Percentiles rank a stretch among this genome's conserved stretches.
Conservation (phyloP, 2,888 invertebrate genomes). For the Labia minor region DNA sequence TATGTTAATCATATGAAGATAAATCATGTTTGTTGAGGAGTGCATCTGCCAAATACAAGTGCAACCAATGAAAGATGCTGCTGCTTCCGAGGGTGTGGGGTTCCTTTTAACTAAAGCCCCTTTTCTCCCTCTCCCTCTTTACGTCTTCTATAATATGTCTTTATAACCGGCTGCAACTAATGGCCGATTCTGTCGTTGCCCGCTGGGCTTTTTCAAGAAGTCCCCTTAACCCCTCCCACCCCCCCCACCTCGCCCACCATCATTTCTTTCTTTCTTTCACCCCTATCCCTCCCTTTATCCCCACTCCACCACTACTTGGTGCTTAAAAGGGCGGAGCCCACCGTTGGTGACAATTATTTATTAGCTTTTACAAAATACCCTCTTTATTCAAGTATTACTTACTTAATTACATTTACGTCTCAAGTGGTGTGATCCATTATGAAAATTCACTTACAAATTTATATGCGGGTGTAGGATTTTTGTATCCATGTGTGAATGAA, state of each 20-base stretch:
- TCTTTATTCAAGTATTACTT: conserved; percentile 1
- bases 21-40: background rate
- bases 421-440: too few relatives aligned
- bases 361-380: background rate
- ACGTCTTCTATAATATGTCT: background rate
- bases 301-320: background rate
- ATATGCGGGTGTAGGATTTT: too few relatives aligned
- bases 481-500: too few relatives aligned
- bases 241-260: background rate
- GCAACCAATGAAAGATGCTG: conserved; percentile 1
- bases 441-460: too few relatives aligned
- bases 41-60: conserved; percentile 2
- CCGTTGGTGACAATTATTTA: background rate
- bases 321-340: conserved; percentile 2
- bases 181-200: conserved; percentile 13
- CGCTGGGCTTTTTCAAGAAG: conserved; percentile 7
- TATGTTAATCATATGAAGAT: background rate
- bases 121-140: background rate
- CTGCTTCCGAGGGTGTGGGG: background rate
- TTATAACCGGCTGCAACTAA: conserved; percentile 13
- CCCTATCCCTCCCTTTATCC: background rate
- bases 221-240: background rate
- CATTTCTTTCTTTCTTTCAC: too few relatives aligned
- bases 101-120: background rate
- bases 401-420: background rate